A percentile compares a stretch with the other conserved stretches of the same genome.
These are phyloP conservation scores for Notarius lentiginosus DNA, from an alignment of 2,113 vertebrate species.

Conservation along the genomic window DNA sequence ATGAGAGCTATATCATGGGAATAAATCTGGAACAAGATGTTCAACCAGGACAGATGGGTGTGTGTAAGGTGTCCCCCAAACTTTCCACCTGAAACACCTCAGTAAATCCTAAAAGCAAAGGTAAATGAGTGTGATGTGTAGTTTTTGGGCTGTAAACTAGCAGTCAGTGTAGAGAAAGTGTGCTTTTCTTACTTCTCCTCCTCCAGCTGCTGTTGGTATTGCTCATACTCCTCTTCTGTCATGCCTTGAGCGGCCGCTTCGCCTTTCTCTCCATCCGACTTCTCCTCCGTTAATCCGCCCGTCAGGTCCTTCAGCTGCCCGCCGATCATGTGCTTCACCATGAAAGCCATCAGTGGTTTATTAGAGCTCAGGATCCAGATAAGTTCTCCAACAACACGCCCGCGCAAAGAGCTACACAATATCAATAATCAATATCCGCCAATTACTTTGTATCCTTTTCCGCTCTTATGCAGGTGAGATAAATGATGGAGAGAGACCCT, in stretches of 20 bases:
- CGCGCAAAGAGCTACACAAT: too few relatives aligned
- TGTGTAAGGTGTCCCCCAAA: background rate
- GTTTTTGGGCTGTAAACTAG: background rate
- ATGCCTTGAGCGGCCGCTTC: constrained; percentile 88
- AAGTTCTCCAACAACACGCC: background rate
- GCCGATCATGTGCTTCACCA: constrained; percentile 96
- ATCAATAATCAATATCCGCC: background rate
- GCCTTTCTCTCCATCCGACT: constrained; percentile 84
- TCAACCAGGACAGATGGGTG: background rate
- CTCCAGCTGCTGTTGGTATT: constrained; percentile 93
- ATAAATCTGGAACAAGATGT: background rate
- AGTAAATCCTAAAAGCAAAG: background rate
- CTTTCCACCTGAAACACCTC: background rate
- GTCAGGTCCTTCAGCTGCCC: constrained; percentile 97
- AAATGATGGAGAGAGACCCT: background rate
- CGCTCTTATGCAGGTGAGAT: background rate
- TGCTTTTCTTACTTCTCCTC: constrained; percentile 89
- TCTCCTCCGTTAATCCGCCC: constrained; percentile 90
- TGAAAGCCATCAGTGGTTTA: constrained; percentile 85
- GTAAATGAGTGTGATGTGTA: background rate
- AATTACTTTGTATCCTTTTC: background rate
- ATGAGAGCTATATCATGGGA: background rate
- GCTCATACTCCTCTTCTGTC: constrained; percentile 94
- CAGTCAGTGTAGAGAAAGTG: background rate
- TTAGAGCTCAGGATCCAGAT: too few relatives aligned